Evolutionary conservation across 1,140 invertebrate species (phyloP).

Genomic region (Vollenhovia emeryi): DNA sequence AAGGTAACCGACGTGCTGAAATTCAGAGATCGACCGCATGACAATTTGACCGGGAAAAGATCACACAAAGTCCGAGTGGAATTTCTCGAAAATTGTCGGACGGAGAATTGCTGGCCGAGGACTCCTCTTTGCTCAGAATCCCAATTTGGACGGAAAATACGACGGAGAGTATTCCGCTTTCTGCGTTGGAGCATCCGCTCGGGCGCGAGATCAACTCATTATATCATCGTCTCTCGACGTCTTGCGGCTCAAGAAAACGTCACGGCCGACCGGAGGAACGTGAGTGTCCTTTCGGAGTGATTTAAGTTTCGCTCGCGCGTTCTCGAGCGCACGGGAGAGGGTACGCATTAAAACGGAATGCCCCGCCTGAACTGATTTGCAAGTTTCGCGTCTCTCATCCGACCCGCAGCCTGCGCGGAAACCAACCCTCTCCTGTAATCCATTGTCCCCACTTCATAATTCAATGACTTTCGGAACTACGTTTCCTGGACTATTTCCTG

Average conservation of each 20-base stretch:
- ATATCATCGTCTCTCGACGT: not conserved
- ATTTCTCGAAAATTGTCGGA: conserved; percentile 23
- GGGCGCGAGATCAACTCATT: not conserved
- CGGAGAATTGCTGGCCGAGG: not conserved
- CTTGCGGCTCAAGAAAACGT: conserved; percentile 11
- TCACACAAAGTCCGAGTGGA: conserved; percentile 7
- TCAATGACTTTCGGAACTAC: conserved; percentile 61
- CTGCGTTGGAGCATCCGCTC: not conserved
- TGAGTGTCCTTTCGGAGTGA: conserved; percentile 13
- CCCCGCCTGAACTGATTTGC: conserved; percentile 28
- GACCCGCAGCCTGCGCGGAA: conserved; percentile 12
- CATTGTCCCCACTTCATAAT: conserved; percentile 64
- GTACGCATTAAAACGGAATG: conserved; percentile 41
- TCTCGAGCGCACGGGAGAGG: not conserved
- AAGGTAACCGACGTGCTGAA: conserved; percentile 19
- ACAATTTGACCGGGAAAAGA: not conserved
- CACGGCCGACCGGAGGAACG: conserved; percentile 4
- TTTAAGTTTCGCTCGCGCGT: conserved; percentile 18
- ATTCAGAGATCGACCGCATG: conserved; percentile 21
- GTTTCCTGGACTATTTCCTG: conserved; percentile 54
- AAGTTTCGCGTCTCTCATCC: conserved; percentile 53
- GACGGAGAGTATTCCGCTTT: not conserved
- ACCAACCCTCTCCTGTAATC: conserved; percentile 40
- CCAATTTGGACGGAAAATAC: conserved; percentile 39
- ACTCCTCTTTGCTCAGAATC: not conserved